Evolutionary conservation across 2,113 vertebrate species (phyloP), one percentile per base, ranked within the genome.

Genomic region (Seriola dumerili): DNA sequence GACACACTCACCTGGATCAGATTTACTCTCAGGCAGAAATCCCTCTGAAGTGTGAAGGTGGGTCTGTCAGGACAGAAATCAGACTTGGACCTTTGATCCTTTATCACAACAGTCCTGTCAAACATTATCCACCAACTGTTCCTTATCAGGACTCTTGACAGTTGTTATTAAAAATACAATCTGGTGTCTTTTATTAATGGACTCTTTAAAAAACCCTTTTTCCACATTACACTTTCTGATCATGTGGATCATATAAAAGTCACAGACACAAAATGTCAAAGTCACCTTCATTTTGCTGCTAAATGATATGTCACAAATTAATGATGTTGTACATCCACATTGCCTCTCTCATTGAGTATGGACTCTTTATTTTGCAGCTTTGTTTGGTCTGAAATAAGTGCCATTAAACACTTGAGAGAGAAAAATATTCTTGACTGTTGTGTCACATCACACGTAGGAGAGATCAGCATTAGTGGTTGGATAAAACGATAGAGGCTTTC

Each of bases 51-150:
- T 80, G 34, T 77, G 52, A 81, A 65, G 75, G 48, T 55, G 8
- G 67, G 68, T 61, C 72, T 29, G 70, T 66, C 52, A 71, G 78
- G 21, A 67, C 40, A 42, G 40, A 75, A 83, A 64, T 29, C 55
- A 63, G 11, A 72, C 44, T 40, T 78, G 21, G 87, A 95, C 95
- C 93, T 96, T 95, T 95, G 90, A 90, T 82, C 93, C 23, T 21
- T 80, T 4, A 10, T 81, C 46, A 66, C 69, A 66, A 46, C 72
- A 44, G 23, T 78, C 36, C 80, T 81, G 93, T 96, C 85, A 95
- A 95, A 94, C 90, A 96, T 95, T 95, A 94, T 70, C 93, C 76
- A 90, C 21, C 66, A 42, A 13, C 34, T 3, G 34, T 10, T 70
- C 48, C 64, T 80, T 85, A 84, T 89, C 74, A 17, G 62, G 55